Conservation (phyloP, 2,888 invertebrate genomes). For the Acrobeloides nanus region DNA sequence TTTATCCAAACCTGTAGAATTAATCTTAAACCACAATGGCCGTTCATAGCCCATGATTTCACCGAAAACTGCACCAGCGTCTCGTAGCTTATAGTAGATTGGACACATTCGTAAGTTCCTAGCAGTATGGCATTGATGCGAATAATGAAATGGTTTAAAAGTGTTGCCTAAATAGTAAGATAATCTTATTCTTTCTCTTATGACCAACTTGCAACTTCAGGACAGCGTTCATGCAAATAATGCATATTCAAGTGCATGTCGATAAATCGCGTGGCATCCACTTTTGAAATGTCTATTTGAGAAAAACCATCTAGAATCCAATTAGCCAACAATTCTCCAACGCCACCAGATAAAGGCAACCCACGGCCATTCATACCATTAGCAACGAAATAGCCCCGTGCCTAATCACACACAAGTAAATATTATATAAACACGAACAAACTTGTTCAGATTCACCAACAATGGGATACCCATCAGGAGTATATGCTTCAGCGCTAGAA, state of each 20-base stretch:
- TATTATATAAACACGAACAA: conserved; percentile 21
- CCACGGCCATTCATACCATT: conserved; percentile 94
- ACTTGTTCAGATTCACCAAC: conserved; percentile 88
- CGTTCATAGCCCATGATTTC: conserved; percentile 97
- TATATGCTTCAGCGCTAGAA: conserved; percentile 87
- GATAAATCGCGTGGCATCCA: conserved; percentile 80
- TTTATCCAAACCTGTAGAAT: too few species aligned
- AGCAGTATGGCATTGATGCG: conserved; percentile 67
- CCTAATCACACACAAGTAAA: conserved; percentile 59
- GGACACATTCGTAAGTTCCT: conserved; percentile 85
- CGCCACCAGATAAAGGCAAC: conserved; percentile 86
- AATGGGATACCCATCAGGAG: conserved; percentile 91
- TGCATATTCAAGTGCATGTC: conserved; percentile 88
- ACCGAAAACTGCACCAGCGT: conserved; percentile 86
- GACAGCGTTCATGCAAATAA: conserved; percentile 80
- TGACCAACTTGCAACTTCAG: conserved; percentile 74
- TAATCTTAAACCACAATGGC: conserved; percentile 77
- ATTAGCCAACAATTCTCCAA: conserved; percentile 77
- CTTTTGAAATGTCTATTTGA: conserved; percentile 70
- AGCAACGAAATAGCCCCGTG: conserved; percentile 79
- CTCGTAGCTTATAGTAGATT: conserved; percentile 78
- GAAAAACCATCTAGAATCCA: conserved; percentile 70
- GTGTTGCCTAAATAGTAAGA: conserved; percentile 31
- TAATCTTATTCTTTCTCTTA: background rate
- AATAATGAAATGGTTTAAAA: conserved; percentile 63